Base-by-base conservation (phyloP, 2,888 invertebrate genomes). In the Polydrusus pterygomalis region DNA sequence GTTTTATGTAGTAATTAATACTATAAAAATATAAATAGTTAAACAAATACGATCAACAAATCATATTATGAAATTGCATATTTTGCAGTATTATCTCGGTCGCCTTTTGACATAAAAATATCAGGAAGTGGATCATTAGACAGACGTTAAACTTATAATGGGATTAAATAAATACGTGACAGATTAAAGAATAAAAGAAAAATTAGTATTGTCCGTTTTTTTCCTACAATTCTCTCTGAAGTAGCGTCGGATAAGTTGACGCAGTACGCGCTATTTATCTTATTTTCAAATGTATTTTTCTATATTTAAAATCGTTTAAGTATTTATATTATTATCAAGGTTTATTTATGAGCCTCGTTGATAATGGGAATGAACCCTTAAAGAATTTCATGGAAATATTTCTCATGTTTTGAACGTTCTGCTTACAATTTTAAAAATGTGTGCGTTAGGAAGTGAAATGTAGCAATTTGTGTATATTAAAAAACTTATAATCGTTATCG, bases 281-380 rank as follows among this genome's bases (percentile, higher is more conserved):
- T 40, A 60, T 38, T 18, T 17, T 38, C 0, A 38, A 38, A 15
- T 38, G 38, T 60, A 60, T 30, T 60, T 60, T 38, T 17, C 58
- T 60, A n/a, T 25, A 34, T 54, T 54, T 54, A 25, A 51, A 54
- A 54, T 3, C 54, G 54, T 54, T 47, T 38, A 60, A 38, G 58
- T 38, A 60, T 15, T 10, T 60, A 15, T 38, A 38, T 60, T 60
- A 60, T 60, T 38, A 60, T 18, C 10, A 17, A 11, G 38, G 9
- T 18, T 38, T 10, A 18, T 11, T 60, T 38, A 15, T 13, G 18
- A 60, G 34, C 17, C 11, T 38, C 17, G n/a, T n/a, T 13, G 3
- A 5, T 25, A 25, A 13, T 43, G 47, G 8, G 38, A 60, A 38
- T 60, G 58, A 38, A 38, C 38, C 18, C 38, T 60, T 60, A 15